A percentile compares a stretch with the other conserved stretches of the same genome.
phyloP scores from a whole-genome alignment of 2,113 vertebrate species.

The Fulica atra region DNA sequence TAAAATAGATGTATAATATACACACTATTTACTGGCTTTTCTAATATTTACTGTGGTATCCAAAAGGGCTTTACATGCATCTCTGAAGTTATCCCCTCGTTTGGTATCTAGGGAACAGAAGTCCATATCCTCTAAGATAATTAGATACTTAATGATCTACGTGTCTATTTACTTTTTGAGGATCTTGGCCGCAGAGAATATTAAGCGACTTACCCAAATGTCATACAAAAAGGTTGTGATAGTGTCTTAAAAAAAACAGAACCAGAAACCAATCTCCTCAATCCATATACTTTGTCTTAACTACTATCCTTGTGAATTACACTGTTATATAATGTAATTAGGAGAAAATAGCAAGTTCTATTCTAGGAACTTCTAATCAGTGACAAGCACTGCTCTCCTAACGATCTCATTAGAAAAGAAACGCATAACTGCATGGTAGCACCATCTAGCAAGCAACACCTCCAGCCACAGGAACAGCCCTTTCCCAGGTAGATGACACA shows the following conservation, averaged over 20 bases:
- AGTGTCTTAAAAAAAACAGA: background rate
- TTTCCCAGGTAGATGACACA: background rate
- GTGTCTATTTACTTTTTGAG: constrained; percentile 68
- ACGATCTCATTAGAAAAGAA: constrained; percentile 68
- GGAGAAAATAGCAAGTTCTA: constrained; percentile 72
- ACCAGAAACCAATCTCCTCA: constrained; percentile 62
- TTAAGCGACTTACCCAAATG: constrained; percentile 57
- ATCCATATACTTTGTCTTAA: constrained; percentile 68
- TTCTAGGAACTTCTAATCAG: constrained; percentile 74
- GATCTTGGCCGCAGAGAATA: constrained; percentile 55
- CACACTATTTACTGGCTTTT: constrained; percentile 42
- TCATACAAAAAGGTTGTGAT: constrained; percentile 51
- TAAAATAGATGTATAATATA: constrained; percentile 26
- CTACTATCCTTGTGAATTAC: constrained; percentile 66
- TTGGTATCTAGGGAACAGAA: constrained; percentile 59
- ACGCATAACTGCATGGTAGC: constrained; percentile 56
- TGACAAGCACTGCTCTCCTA: constrained; percentile 61
- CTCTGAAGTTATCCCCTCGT: constrained; percentile 29
- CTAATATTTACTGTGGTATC: constrained; percentile 49
- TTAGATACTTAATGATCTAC: constrained; percentile 72
- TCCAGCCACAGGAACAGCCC: constrained; percentile 25
- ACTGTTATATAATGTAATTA: constrained; percentile 71
- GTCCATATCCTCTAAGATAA: constrained; percentile 70
- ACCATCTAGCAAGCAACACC: constrained; percentile 30
- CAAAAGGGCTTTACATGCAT: background rate